These are phyloP conservation scores for Phallusia fumigata DNA, from an alignment of 23 tunicate genomes.

Conservation along the genomic window DNA sequence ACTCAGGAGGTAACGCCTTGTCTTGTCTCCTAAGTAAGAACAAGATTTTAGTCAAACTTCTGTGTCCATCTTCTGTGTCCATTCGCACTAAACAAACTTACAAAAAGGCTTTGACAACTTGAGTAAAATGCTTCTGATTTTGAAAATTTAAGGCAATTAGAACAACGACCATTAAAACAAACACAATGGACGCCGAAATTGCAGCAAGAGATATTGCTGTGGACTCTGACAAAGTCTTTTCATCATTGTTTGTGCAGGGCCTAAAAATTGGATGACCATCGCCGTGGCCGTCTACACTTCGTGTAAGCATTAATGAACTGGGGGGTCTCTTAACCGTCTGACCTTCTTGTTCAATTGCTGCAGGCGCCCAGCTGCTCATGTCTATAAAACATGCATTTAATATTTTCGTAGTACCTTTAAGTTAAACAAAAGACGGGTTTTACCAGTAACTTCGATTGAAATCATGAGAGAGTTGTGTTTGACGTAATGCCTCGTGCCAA, in stretches of 20 bases:
- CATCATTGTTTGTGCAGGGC: background rate
- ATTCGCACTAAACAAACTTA: background rate
- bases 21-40: background rate
- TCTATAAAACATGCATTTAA: background rate
- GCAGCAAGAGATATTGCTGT: background rate
- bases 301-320: background rate
- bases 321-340: background rate
- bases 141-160: background rate
- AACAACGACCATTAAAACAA: background rate
- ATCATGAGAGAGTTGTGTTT: conserved; percentile 69
- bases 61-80: too few relatives aligned
- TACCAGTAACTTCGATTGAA: conserved; percentile 70
- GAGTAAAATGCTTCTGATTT: background rate
- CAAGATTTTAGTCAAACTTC: background rate
- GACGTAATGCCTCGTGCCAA: conserved; percentile 47
- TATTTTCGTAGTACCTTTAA: too few relatives aligned
- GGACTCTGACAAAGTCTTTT: background rate
- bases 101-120: background rate
- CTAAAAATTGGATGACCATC: background rate
- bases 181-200: background rate
- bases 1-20: background rate
- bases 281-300: background rate
- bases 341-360: background rate
- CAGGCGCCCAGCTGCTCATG: background rate
- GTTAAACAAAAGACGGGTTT: too few relatives aligned